These are phyloP conservation scores for Calosoma granatense DNA, from an alignment of 1,140 invertebrate species.

Conservation along the genomic window DNA sequence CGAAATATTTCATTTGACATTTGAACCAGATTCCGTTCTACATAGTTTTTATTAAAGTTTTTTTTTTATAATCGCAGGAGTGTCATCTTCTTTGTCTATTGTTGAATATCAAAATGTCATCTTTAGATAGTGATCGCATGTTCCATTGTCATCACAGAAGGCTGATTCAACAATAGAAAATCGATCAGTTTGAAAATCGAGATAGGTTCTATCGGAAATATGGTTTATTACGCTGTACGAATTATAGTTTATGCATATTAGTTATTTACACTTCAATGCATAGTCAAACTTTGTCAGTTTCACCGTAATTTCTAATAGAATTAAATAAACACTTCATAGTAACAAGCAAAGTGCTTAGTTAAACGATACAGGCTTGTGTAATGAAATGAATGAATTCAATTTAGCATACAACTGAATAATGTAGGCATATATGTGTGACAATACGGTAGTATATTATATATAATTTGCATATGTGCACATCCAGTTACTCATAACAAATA, in stretches of 20 bases:
- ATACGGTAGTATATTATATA: no score
- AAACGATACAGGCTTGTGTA: no score
- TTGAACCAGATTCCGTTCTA: no score
- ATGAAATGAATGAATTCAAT: no score
- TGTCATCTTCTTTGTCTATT: slow-evolving; percentile 1
- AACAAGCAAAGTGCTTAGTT: background rate
- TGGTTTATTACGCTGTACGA: background rate
- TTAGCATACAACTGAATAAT: no score
- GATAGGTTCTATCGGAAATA: no score
- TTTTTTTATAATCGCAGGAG: no score
- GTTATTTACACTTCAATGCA: background rate
- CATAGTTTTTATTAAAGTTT: no score
- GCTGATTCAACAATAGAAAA: background rate
- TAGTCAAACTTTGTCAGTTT: background rate
- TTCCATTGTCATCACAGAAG: background rate
- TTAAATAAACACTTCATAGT: background rate
- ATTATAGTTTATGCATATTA: background rate
- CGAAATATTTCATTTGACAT: no score
- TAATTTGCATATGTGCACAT: no score
- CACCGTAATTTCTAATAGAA: background rate
- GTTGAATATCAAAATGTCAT: slow-evolving; percentile 5
- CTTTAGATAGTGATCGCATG: background rate
- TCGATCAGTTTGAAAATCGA: background rate
- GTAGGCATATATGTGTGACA: no score
- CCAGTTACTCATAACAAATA: no score